Base-by-base conservation (phyloP, 2,888 invertebrate species). In the Brachylomia viminalis region DNA sequence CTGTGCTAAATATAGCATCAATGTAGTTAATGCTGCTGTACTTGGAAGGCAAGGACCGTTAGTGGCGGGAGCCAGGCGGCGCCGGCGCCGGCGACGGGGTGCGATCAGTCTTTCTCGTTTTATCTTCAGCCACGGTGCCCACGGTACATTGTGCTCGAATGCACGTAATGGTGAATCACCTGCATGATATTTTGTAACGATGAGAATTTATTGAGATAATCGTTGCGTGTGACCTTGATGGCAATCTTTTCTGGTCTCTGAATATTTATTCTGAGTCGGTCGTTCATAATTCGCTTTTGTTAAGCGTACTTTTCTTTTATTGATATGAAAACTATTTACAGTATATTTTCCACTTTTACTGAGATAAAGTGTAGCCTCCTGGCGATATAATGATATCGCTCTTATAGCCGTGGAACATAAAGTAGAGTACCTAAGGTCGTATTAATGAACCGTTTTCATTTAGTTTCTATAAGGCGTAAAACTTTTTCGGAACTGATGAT, bases 1-100 rank as follows among this genome's bases (percentile, higher is more conserved):
- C 80, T 79, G 89, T 67, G 91, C 93, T 94, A 95, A 91, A 94
- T 94, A 95, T 95, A 95, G 89, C 77, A 73, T 59, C 80, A 70
- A 73, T 88, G 87, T 88, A 88, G 91, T 91, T 93, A 92, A 92
- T 91, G 90, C 89, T 74, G 91, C 92, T 93, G 91, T 93, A 93
- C 93, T 93, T 93, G 94, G 93, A 94, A 94, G 91, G 91, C 90
- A 89, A 83, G 90, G 85, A 92, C 93, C 94, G 94, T 94, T 94
- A 93, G 90, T 71, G 92, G 88, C 89, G 91, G 92, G 92, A 92
- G 92, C 92, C 92, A 90, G 93, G 88, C 88, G 90, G 70, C 89
- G 76, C 66, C 72, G 93, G 92, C 93, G 88, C 84, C 90, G 86
- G 82, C 82, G 90, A 87, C 80, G 82, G 81, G 82, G 81, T 86